Conservation (phyloP, 1,140 invertebrate species). For the Scaptomyza montana region DNA sequence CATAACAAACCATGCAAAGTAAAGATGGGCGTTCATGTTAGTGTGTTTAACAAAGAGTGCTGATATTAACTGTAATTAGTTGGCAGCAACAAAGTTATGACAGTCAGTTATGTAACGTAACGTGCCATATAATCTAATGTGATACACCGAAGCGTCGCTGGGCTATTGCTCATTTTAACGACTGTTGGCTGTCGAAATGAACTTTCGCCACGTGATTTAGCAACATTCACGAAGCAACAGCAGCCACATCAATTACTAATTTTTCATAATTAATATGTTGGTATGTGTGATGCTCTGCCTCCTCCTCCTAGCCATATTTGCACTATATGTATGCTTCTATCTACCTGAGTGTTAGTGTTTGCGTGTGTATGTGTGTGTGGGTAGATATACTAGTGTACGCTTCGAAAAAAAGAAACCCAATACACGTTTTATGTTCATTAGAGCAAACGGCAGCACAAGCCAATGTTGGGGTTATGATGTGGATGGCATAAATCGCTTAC, state of each 20-base stretch:
- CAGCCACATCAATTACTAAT: slow-evolving; percentile 69
- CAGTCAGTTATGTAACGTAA: slow-evolving; percentile 31
- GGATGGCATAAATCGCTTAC: slow-evolving; percentile 29
- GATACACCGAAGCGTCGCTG: neutral
- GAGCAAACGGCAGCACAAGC: neutral
- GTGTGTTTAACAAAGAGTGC: neutral
- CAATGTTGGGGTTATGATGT: neutral
- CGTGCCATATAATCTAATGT: slow-evolving; percentile 18
- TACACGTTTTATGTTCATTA: slow-evolving; percentile 54
- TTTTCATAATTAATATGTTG: slow-evolving; percentile 67
- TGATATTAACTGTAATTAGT: slow-evolving; percentile 60
- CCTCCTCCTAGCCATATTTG: slow-evolving; percentile 9
- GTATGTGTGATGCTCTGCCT: neutral
- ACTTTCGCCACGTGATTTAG: slow-evolving; percentile 70
- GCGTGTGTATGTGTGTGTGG: neutral
- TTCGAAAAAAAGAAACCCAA: slow-evolving; percentile 20
- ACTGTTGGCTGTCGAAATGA: slow-evolving; percentile 55
- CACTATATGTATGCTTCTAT: neutral
- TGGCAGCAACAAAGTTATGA: slow-evolving; percentile 50
- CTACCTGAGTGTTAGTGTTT: neutral
- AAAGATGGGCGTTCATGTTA: neutral
- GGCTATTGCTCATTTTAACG: slow-evolving; percentile 67
- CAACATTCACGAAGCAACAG: slow-evolving; percentile 31
- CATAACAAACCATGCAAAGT: neutral
- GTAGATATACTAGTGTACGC: neutral